Base-by-base conservation (phyloP, 2,113 vertebrate genomes). In the Peromyscus leucopus region DNA sequence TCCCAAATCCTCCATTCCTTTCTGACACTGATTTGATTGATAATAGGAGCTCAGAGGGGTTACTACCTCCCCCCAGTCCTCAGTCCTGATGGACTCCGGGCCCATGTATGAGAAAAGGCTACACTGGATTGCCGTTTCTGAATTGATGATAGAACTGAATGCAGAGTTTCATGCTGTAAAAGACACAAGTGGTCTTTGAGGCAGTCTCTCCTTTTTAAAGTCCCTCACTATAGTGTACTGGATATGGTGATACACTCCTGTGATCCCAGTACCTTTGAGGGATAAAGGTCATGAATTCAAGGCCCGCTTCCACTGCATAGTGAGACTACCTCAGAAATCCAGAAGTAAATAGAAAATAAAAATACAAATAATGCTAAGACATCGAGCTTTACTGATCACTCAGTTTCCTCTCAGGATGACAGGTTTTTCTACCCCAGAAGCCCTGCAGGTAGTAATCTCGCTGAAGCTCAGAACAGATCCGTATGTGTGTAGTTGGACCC, bases 121-220 rank as follows among this genome's bases (percentile, higher is more conserved):
- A 15, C 63, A 10, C n/a, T 88, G 65, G 65, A 87, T 13, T 13
- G 57, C 6, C n/a, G 0, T 71, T 82, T 90, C 94, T 91, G 36
- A 93, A 36, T 28, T 16, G 6, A 9, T 48, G 24, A 83, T 36
- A 91, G 28, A 91, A 61, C 59, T 55, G 39, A 83, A 93, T 91
- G 69, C 55, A 65, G 28, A 67, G 31, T 80, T 87, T 75, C 26
- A 13, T 83, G 17, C 74, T 79, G 5, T 26, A 72, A 87, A 48
- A 89, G 89, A 51, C 8, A 16, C 83, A 74, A 78, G 39, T 82
- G 89, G 71, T 57, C 51, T 76, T 78, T 92, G n/a, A 24, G 71
- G 61, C 2, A n/a, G 69, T 75, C 5, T 2, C 42, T 72, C 24
- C 90, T n/a, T 91, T 91, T 93, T 95, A 93, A 95, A 93, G 33